phyloP scores from a whole-genome alignment of 2,888 invertebrate genomes.

The Oligia strigilis region DNA sequence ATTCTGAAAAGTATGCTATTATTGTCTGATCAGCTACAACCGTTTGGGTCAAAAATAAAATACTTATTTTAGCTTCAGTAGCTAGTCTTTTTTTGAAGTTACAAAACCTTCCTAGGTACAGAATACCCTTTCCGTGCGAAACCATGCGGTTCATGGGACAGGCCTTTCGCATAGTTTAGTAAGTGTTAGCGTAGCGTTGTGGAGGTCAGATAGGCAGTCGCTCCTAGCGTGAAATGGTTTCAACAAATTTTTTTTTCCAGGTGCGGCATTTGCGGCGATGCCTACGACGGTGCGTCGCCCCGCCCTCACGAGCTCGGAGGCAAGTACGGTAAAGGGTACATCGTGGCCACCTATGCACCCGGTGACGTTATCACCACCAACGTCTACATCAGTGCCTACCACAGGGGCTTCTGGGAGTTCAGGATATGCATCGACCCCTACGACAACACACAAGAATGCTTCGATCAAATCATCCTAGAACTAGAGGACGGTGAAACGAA shows the following conservation, averaged over 20 bases:
- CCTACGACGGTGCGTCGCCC: constrained; percentile 93
- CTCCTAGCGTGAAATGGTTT: background rate
- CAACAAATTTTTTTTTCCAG: constrained; percentile 62
- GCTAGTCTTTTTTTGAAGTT: background rate
- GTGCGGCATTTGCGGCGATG: constrained; percentile 96
- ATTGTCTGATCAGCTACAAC: background rate
- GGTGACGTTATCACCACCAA: constrained; percentile 92
- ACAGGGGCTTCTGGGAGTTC: constrained; percentile 96
- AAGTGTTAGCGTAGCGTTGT: background rate
- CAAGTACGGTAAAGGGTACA: constrained; percentile 93
- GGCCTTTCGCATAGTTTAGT: background rate
- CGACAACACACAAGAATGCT: constrained; percentile 93
- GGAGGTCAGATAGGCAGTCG: too few species aligned
- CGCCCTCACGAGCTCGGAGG: constrained; percentile 95
- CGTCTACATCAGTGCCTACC: constrained; percentile 95
- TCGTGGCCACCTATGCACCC: constrained; percentile 93
- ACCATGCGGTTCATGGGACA: background rate
- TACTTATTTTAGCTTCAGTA: background rate
- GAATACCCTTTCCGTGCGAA: background rate
- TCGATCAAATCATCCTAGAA: constrained; percentile 92
- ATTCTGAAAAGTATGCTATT: background rate
- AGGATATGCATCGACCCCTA: constrained; percentile 93
- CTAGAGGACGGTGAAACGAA: constrained; percentile 89
- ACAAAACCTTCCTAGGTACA: background rate
- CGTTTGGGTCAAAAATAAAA: background rate